A percentile compares a stretch with the other conserved stretches of the same genome.
These are phyloP conservation scores for Aulostomus chinensis DNA, from an alignment of 2,797 vertebrate species.

Conservation along the genomic window DNA sequence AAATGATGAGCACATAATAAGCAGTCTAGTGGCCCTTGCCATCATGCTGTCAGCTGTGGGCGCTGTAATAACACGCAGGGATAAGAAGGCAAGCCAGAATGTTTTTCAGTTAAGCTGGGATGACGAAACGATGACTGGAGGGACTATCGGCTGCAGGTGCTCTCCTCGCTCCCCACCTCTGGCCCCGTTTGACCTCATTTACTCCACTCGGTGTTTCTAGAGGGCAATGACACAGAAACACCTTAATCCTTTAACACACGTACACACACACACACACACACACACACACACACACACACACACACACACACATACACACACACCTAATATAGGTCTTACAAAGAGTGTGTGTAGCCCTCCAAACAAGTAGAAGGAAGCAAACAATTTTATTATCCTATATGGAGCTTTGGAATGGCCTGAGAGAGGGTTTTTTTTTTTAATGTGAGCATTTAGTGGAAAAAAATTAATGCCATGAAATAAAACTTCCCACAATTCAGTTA, in stretches of 20 bases:
- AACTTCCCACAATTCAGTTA: no score
- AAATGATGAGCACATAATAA: constrained; percentile 40
- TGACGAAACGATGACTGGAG: constrained; percentile 17
- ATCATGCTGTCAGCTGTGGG: constrained; percentile 52
- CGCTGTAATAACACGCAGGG: constrained; percentile 50
- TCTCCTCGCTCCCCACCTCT: constrained; percentile 9
- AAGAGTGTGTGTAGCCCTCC: no score
- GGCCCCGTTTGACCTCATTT: constrained; percentile 21
- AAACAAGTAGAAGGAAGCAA: no score
- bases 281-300: constrained; percentile 19
- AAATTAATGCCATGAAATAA: no score
- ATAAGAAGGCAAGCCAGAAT: constrained; percentile 22
- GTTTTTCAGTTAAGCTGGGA: constrained; percentile 12
- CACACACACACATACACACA: no score
- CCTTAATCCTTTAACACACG: not conserved
- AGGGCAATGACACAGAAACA: not conserved
- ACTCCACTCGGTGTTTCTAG: not conserved
- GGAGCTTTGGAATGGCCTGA: no score
- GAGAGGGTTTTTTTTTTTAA: no score
- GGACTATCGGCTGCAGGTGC: constrained; percentile 23
- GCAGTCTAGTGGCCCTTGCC: constrained; percentile 31
- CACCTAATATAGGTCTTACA: no score
- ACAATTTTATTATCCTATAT: no score
- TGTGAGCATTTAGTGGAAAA: no score
- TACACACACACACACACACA: not conserved